Base-by-base conservation (phyloP, 2,113 vertebrate species). In the Antigone vipio region DNA sequence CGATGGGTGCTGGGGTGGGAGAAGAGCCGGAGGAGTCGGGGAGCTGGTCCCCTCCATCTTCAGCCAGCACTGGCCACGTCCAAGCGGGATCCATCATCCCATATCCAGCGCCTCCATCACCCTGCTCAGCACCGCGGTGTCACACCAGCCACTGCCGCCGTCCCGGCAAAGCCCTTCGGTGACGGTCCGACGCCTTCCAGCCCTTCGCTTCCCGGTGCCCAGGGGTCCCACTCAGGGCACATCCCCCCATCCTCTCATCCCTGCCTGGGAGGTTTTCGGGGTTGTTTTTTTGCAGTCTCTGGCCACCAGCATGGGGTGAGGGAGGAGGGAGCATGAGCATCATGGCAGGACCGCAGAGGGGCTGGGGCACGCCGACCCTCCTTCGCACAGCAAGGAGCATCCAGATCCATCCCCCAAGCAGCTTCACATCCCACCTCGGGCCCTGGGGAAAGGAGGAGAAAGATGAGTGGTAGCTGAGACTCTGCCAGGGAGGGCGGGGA, bases 351-450 rank as follows among this genome's bases (percentile, higher is more conserved):
- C 47, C 17, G 0, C 9, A 15, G 73, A 19, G 14, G 72, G 74
- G 42, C 55, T 40, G 15, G 73, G 5, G 2, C 5, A 4, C 15
- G 22, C 66, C 79, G 20, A 21, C 81, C 72, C 79, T 95, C 80
- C 95, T 77, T 73, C 69, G 12, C 77, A 60, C 34, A 27, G 89
- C 45, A 18, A 66, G 62, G 64, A 89, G 91, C 84, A 42, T 32
- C 69, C n/a, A 4, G n/a, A 79, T 63, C 80, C n/a, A 0, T 66
- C 58, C 78, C 93, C 85, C 35, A 20, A 73, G 49, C 76, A 82
- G 72, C 44, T 76, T 95, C 97, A 97, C 95, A 85, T 96, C 94
- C 85, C 67, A 9, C 87, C 92, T 50, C 32, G 34, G 77, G 89
- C 81, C 90, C 90, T 95, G 88, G 27, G 55, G 47, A 80, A 66